Conservation (phyloP, 2,113 vertebrate species). For the Hippolais icterina region DNA sequence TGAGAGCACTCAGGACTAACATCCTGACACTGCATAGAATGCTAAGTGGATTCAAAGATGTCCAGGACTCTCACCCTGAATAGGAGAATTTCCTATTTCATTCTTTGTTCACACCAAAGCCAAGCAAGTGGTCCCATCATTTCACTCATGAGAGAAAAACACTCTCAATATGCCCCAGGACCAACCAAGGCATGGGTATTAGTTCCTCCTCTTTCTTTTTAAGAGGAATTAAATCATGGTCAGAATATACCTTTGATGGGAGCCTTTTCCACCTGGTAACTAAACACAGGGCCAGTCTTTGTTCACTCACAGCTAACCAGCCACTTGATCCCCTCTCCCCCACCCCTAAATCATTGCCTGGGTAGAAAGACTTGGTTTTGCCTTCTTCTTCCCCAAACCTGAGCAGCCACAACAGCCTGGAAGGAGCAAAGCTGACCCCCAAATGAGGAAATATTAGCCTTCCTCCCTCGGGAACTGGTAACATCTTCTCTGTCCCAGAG, state of each 20-base stretch:
- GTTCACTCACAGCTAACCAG: not conserved
- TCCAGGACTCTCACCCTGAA: conserved; percentile 25
- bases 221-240: not conserved
- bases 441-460: not conserved
- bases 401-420: not conserved
- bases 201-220: not conserved
- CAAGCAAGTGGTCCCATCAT: not conserved
- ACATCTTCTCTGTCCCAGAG: rapidly evolving
- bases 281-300: not conserved
- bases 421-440: not conserved
- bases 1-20: conserved; percentile 56
- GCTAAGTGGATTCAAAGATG: conserved; percentile 39
- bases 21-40: conserved; percentile 1
- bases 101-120: conserved; percentile 34
- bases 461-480: not conserved
- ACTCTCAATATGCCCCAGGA: not conserved
- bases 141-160: not conserved
- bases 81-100: not conserved
- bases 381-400: not conserved
- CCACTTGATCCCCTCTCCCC: not conserved
- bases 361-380: not conserved
- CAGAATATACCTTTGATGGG: not conserved
- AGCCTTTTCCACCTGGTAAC: not conserved
- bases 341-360: not conserved
- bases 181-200: not conserved